Evolutionary conservation across 2,797 vertebrate species (phyloP), one percentile per base, ranked within the genome.

Genomic region (Gymnoscopelus microlampas): DNA sequence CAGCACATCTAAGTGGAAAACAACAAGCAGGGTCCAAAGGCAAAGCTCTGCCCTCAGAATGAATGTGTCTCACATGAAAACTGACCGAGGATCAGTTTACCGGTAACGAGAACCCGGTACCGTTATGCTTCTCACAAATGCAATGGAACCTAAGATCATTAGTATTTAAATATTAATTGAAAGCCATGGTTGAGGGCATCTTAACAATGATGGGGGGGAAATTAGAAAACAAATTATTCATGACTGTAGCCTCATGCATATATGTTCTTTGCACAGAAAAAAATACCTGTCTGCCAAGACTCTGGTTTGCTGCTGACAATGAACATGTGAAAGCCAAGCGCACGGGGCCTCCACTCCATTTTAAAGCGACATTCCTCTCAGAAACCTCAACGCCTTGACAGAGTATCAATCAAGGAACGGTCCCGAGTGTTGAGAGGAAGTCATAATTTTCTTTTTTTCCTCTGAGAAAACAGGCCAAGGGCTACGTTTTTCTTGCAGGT

Each of bases 101-200:
- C 70, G 14, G 68, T 32, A 65, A 83, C 47, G 50, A 68, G 61
- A 83, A 68, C 63, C n/a, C 14, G 23, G 32, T 10, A 59, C 24
- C 2, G 58, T 47, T 29, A 15, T 13, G 23, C 12, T 48, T 32
- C 56, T 10, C 53, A 59, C 47, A n/a, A 59, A 51, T 1, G 11
- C 75, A 63, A 68, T 50, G 65, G 75, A 71, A 80, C 78, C 79
- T 19, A 39, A 73, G 67, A 88, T 87, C 77, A 15, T 61, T 35
- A 54, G 39, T 15, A 66, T 83, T 89, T 76, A 88, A 89, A 90
- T 84, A 87, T 88, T 81, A 62, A 90, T 82, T 29, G 9, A 53
- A 70, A 57, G 77, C 48, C 73, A 64, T 71, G 60, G 68, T 35
- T 80, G 70, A 86, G 66, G 73, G 74, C 60, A 26, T 60, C 26